Base-by-base conservation (phyloP, 2,797 vertebrate species). In the Neosalanx taihuensis region DNA sequence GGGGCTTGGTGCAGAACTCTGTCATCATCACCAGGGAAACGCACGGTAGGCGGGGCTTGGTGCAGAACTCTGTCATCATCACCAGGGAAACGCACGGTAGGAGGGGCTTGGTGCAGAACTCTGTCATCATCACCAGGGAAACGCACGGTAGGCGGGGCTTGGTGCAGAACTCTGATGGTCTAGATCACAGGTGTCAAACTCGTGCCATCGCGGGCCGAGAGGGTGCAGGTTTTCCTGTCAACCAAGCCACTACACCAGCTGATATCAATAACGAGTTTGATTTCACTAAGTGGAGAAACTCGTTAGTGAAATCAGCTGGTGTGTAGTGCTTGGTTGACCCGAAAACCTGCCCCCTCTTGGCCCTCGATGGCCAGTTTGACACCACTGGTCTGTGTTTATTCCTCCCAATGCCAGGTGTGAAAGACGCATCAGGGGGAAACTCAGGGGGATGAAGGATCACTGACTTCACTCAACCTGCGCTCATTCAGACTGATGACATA, bases 31-130 rank as follows among this genome's bases (percentile, higher is more conserved):
- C 83, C 82, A 81, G 77, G 81, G 90, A 68, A 84, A 87, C 26
- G 68, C 89, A 90, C 74, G 73, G 89, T 91, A 90, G 85, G 69
- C 33, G 71, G 35, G 23, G 77, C 74, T 84, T 61, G 77, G 70
- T n/a, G n/a, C n/a, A n/a, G n/a, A n/a, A n/a, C 29, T 76, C 72
- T 74, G 64, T 81, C 81, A 78, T 76, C 70, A 76, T 84, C 60
- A 56, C 83, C 82, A 81, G 77, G 81, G 90, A 68, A 84, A 87
- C 26, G 68, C 89, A 90, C 74, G 73, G 89, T 91, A 90, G 85
- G 69, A 31, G 71, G 35, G 23, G 77, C 74, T 84, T 61, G 77
- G 70, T n/a, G n/a, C n/a, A n/a, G n/a, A n/a, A n/a, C 29, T 76
- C 72, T 74, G 64, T 81, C 81, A 78, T 76, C 70, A 76, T 84